A percentile compares a stretch with the other conserved stretches of the same genome.
Evolutionary conservation across 2,113 vertebrate genomes (phyloP).

Genomic region (Paraplagusia blochii): DNA sequence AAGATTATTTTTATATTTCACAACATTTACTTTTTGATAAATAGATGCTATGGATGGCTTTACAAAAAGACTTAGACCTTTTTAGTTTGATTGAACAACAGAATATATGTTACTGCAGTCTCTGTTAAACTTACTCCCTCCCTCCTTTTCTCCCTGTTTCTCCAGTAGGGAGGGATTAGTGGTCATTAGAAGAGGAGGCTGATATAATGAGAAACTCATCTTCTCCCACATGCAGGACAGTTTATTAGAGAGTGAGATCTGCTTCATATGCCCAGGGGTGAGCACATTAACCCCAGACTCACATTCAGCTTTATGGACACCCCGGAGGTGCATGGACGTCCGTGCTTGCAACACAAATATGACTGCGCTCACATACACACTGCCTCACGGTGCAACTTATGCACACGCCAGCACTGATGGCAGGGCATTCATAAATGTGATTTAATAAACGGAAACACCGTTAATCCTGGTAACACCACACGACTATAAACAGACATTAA

Average conservation of each 20-base stretch:
- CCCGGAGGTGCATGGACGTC: constrained; percentile 1
- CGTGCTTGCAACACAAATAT: constrained; percentile 11
- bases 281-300: constrained; percentile 55
- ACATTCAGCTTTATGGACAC: constrained; percentile 32
- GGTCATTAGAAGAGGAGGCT: constrained; percentile 59
- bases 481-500: not conserved
- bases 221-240: constrained; percentile 58
- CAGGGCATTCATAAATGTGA: constrained; percentile 12
- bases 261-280: constrained; percentile 31
- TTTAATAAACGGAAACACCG: constrained; percentile 6
- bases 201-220: constrained; percentile 63
- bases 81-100: too few relatives aligned
- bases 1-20: constrained; percentile 18
- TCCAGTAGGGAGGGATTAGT: constrained; percentile 51
- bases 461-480: constrained; percentile 3
- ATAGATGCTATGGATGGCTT: too few relatives aligned
- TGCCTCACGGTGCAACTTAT: constrained; percentile 4
- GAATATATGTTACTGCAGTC: too few relatives aligned
- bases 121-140: constrained; percentile 24
- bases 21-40: too few relatives aligned
- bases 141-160: constrained; percentile 22
- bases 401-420: constrained; percentile 6
- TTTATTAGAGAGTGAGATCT: constrained; percentile 60
- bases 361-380: not conserved
- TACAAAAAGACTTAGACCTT: too few relatives aligned